These are phyloP conservation scores for Cordilura impudica DNA, from an alignment of 2,888 invertebrate species.

Conservation along the genomic window DNA sequence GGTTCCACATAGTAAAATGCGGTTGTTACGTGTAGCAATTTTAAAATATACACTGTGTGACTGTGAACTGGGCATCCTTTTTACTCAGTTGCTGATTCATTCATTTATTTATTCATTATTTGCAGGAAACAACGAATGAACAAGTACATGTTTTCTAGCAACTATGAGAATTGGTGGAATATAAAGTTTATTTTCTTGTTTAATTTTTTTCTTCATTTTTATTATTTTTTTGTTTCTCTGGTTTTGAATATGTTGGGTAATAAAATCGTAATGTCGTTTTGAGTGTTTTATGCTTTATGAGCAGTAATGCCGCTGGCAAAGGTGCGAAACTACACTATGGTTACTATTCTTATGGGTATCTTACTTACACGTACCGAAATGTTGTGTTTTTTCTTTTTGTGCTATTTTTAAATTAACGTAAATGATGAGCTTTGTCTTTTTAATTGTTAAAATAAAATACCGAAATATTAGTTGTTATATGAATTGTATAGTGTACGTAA, in stretches of 20 bases:
- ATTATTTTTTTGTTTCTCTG: not conserved
- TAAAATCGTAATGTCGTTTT: conserved; percentile 73
- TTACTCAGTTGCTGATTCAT: conserved; percentile 58
- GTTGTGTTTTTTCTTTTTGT: too few species aligned
- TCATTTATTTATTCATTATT: conserved; percentile 58
- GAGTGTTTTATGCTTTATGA: conserved; percentile 74
- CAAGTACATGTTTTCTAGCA: conserved; percentile 15
- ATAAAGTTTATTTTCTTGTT: too few species aligned
- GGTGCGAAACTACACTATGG: conserved; percentile 37
- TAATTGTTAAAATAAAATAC: too few species aligned
- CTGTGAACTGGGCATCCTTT: conserved; percentile 42
- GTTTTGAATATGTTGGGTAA: conserved; percentile 52
- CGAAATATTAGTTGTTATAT: too few species aligned
- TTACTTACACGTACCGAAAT: too few species aligned
- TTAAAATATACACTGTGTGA: conserved; percentile 17
- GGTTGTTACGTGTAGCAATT: conserved; percentile 53
- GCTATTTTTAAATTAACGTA: too few species aligned
- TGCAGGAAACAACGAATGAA: conserved; percentile 32
- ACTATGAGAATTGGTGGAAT: not conserved
- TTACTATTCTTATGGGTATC: not conserved
- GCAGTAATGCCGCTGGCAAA: conserved; percentile 67
- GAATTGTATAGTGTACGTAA: too few species aligned
- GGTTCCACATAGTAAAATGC: conserved; percentile 56
- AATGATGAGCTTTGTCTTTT: too few species aligned
- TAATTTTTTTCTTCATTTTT: too few species aligned